phyloP scores from a whole-genome alignment of 2,888 invertebrate species.

The Pantelozetes paolii region DNA sequence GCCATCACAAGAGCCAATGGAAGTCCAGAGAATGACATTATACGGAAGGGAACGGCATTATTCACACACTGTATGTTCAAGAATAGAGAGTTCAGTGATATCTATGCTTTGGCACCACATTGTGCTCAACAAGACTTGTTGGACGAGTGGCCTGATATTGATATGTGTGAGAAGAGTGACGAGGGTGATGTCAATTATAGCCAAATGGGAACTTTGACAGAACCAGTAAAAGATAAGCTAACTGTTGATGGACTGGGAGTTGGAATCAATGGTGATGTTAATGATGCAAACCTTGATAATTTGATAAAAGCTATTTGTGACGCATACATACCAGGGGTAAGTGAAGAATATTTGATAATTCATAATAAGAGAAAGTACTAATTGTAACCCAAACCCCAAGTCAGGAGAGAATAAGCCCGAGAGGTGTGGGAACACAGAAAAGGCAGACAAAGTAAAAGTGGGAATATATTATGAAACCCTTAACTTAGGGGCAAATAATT shows the following conservation, averaged over 20 bases:
- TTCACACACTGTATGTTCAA: constrained; percentile 39
- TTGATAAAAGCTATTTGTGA: constrained; percentile 30
- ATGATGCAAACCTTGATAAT: background rate
- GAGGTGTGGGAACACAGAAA: background rate
- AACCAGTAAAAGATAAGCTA: too few relatives aligned
- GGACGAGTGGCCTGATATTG: constrained; percentile 30
- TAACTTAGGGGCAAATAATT: background rate
- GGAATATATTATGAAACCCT: constrained; percentile 36
- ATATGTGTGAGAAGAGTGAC: background rate
- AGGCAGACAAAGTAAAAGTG: constrained; percentile 1
- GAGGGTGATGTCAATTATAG: background rate
- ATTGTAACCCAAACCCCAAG: too few relatives aligned
- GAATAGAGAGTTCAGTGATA: constrained; percentile 25
- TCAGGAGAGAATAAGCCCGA: background rate
- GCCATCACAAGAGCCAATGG: too few relatives aligned
- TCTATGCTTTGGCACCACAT: constrained; percentile 25
- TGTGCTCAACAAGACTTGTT: background rate
- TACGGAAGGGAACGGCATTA: background rate
- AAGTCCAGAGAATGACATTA: too few relatives aligned
- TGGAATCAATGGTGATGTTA: background rate
- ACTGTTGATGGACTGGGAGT: constrained; percentile 37
- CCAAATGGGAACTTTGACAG: too few relatives aligned
- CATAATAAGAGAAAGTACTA: too few relatives aligned
- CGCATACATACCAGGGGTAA: constrained; percentile 2
- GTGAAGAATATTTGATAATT: too few relatives aligned